phyloP scores from a whole-genome alignment of 2,113 vertebrate genomes.

The western clawed frog (Xenopus tropicalis) region DNA sequence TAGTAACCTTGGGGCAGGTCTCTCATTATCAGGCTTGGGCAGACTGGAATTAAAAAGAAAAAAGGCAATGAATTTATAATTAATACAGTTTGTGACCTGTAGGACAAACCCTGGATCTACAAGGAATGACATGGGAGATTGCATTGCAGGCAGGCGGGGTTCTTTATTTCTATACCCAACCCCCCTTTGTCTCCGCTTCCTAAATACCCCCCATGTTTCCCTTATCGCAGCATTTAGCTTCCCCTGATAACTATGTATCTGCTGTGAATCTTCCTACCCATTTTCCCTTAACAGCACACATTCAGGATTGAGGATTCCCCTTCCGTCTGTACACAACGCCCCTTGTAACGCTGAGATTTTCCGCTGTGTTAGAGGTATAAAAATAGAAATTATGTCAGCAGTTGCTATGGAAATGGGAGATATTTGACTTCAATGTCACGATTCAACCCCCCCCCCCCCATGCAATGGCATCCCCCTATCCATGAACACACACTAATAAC shows the following conservation, averaged over 20 bases:
- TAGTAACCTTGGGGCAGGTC: slow-evolving; percentile 26
- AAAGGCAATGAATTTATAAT: neutral
- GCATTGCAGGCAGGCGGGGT: too few species aligned
- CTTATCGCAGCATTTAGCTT: neutral
- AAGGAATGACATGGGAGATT: neutral
- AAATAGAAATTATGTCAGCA: slow-evolving; percentile 43
- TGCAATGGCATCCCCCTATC: slow-evolving; percentile 19
- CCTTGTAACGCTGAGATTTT: slow-evolving; percentile 19
- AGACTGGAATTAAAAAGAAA: neutral
- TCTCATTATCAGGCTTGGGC: neutral
- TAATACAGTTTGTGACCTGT: neutral
- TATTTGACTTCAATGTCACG: slow-evolving; percentile 31
- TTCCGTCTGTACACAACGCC: neutral
- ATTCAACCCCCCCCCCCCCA: slow-evolving; percentile 11
- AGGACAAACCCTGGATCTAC: neutral
- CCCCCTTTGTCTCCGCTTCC: neutral
- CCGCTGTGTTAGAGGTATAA: slow-evolving; percentile 26
- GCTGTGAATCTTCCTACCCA: neutral
- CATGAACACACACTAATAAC: slow-evolving; percentile 7
- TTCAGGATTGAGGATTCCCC: slow-evolving; percentile 22
- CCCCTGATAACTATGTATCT: neutral
- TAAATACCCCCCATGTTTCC: too few species aligned
- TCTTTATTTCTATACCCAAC: neutral
- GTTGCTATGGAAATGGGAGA: slow-evolving; percentile 21
- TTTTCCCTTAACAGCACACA: neutral